These are phyloP conservation scores for Poeciliopsis paucimaculata DNA, from an alignment of 2,797 vertebrate genomes.

Conservation along the genomic window DNA sequence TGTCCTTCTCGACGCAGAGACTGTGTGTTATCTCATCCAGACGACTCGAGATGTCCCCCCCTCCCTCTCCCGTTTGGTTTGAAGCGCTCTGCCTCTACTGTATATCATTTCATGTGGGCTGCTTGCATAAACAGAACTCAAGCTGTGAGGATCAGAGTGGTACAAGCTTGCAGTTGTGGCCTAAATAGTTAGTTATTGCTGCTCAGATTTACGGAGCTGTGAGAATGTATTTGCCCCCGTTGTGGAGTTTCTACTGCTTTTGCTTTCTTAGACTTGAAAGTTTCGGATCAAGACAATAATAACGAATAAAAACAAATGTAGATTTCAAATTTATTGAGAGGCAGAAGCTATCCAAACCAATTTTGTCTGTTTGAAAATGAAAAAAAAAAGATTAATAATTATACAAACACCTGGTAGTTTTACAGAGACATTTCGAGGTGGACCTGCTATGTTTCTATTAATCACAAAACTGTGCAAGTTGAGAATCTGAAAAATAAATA, in stretches of 20 bases:
- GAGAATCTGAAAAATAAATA: no score
- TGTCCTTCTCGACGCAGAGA: conserved; percentile 44
- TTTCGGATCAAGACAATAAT: not conserved
- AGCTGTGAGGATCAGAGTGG: conserved; percentile 30
- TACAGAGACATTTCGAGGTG: not conserved
- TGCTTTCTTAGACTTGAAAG: not conserved
- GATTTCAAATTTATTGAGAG: not conserved
- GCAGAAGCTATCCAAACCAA: not conserved
- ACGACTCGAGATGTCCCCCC: conserved; percentile 26
- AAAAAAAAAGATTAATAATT: not conserved
- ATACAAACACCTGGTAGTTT: not conserved
- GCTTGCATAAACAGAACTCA: conserved; percentile 57
- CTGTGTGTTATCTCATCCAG: conserved; percentile 60
- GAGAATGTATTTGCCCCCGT: not conserved
- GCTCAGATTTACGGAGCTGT: conserved; percentile 63
- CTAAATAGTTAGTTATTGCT: conserved; percentile 44
- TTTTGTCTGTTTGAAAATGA: not conserved
- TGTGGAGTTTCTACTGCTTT: not conserved
- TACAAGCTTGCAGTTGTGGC: conserved; percentile 40
- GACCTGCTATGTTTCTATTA: not conserved
- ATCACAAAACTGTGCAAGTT: no score
- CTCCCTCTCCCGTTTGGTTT: not conserved
- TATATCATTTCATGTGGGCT: conserved; percentile 57
- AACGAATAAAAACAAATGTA: not conserved
- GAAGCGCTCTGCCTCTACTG: conserved; percentile 39